Conservation (phyloP, 2,888 invertebrate species). For the Vannuccia rotundouncinata region DNA sequence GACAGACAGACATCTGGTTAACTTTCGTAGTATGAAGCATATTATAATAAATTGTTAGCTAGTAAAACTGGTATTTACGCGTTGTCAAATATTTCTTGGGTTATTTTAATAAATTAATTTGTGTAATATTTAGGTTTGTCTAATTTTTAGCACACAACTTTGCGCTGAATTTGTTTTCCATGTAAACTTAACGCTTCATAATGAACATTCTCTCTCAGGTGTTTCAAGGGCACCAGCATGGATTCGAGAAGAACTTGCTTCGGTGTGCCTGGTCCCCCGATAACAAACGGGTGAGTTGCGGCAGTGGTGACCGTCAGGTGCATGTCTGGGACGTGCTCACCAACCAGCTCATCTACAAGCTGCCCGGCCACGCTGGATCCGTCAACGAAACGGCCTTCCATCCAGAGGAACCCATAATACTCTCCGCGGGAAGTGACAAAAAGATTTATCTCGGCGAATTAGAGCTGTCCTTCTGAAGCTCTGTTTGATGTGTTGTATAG, state of each 20-base stretch:
- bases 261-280: constrained; percentile 87
- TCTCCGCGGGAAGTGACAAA: constrained; percentile 90
- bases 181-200: too few relatives aligned
- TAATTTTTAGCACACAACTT: too few relatives aligned
- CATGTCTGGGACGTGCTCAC: constrained; percentile 95
- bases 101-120: too few relatives aligned
- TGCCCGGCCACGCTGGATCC: constrained; percentile 94
- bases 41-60: too few relatives aligned
- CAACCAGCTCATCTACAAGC: constrained; percentile 81
- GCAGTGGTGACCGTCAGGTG: constrained; percentile 88
- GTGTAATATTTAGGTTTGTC: too few relatives aligned
- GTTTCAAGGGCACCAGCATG: constrained; percentile 85
- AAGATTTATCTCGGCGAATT: constrained; percentile 90
- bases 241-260: constrained; percentile 91
- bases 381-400: constrained; percentile 95
- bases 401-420: constrained; percentile 80
- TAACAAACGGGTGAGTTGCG: constrained; percentile 79
- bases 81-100: too few relatives aligned
- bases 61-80: too few relatives aligned
- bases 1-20: too few relatives aligned
- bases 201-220: too few relatives aligned
- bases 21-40: too few relatives aligned
- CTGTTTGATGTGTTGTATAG: too few relatives aligned
- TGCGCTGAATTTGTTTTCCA: too few relatives aligned
- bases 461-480: neutral